These are phyloP conservation scores for Caretta caretta DNA, from an alignment of 2,113 vertebrate species.

Conservation along the genomic window DNA sequence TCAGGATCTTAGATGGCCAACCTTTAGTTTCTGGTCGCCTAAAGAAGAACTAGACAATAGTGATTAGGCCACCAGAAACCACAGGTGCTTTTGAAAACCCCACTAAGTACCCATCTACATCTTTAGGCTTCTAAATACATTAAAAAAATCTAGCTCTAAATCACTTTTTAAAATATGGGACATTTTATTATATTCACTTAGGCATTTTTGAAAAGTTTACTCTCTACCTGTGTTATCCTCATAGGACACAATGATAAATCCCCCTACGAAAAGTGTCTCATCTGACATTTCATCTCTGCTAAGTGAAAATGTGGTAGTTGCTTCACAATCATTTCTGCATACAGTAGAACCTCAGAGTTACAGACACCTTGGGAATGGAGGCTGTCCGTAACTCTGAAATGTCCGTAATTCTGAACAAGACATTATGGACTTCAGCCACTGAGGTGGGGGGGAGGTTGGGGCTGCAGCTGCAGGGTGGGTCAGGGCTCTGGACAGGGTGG, in stretches of 20 bases:
- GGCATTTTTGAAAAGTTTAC: background rate
- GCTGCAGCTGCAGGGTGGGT: no score
- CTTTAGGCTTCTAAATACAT: background rate
- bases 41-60: background rate
- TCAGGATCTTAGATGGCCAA: background rate
- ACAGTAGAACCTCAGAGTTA: no score
- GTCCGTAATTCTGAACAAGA: no score
- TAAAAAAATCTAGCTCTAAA: background rate
- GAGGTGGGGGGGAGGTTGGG: no score
- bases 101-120: background rate
- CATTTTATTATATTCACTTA: background rate
- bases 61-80: background rate
- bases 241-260: background rate
- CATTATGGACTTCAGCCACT: no score
- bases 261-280: background rate
- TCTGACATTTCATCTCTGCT: background rate
- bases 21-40: background rate
- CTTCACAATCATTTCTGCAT: background rate
- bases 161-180: background rate
- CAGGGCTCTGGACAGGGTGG: no score
- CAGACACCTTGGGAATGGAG: no score
- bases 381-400: no score
- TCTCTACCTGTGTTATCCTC: background rate
- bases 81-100: conserved; percentile 4
- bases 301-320: background rate